Percentiles rank a stretch among this genome's conserved stretches.
phyloP scores from a whole-genome alignment of 2,888 invertebrate species.

The Artemia sinica region DNA sequence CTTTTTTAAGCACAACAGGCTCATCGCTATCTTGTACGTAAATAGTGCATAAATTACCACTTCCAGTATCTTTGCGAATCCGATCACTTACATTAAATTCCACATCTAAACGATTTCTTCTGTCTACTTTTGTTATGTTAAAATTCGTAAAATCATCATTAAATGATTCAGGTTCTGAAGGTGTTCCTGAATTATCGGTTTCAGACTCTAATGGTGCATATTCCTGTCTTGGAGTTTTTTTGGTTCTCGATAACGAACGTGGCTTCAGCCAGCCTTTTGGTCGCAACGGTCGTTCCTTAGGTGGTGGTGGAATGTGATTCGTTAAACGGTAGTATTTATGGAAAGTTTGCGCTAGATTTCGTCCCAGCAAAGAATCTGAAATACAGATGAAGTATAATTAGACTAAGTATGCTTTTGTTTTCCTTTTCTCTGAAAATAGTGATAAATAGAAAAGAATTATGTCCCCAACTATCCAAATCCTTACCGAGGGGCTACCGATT shows the following conservation, averaged over 20 bases:
- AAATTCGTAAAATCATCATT: neutral
- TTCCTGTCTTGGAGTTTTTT: neutral
- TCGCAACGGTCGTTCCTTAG: conserved; percentile 1
- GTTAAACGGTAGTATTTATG: conserved; percentile 61
- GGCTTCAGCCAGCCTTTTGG: conserved; percentile 13
- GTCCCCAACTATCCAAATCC: too few relatives aligned
- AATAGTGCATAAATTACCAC: neutral
- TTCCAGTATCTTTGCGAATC: neutral
- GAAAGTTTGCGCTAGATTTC: conserved; percentile 55
- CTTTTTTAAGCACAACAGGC: neutral
- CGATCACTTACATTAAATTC: neutral
- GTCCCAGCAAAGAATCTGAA: conserved; percentile 54
- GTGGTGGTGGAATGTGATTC: conserved; percentile 42
- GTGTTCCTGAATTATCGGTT: neutral
- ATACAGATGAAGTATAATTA: neutral
- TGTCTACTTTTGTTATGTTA: neutral
- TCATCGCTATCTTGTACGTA: neutral
- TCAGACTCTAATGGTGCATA: neutral
- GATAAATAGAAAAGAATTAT: too few relatives aligned
- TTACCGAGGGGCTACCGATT: too few relatives aligned
- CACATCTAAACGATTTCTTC: neutral
- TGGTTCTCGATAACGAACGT: neutral
- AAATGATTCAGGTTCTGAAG: neutral
- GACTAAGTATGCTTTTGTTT: too few relatives aligned
- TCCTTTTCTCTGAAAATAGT: too few relatives aligned